phyloP scores from a whole-genome alignment of 2,113 vertebrate species.

The Heterotilapia buettikoferi region DNA sequence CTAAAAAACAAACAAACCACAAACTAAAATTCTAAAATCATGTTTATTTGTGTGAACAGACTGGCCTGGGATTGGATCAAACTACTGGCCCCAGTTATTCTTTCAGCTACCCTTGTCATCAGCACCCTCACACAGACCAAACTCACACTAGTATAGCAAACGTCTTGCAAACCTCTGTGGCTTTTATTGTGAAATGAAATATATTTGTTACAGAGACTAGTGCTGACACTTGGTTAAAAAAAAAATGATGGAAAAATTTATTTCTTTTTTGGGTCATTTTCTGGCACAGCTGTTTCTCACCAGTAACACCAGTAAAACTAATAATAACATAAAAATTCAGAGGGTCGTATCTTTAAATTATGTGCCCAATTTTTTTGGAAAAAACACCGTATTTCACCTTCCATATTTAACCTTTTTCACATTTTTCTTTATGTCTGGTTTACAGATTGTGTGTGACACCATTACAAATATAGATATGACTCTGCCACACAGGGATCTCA shows the following conservation, averaged over 20 bases:
- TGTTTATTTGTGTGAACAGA: not conserved
- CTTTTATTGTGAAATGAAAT: not conserved
- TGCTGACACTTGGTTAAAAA: not conserved
- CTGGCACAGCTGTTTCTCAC: not conserved
- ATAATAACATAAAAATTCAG: not conserved
- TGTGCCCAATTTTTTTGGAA: not conserved
- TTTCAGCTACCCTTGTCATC: not conserved
- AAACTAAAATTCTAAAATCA: not conserved
- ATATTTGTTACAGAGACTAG: not conserved
- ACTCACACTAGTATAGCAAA: accelerated
- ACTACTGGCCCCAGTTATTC: not conserved
- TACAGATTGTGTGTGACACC: not conserved
- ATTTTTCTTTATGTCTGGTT: not conserved
- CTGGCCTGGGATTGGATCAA: not conserved
- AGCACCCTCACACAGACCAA: not conserved
- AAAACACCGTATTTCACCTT: not conserved
- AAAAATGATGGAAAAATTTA: accelerated
- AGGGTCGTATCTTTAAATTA: not conserved
- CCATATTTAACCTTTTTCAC: not conserved
- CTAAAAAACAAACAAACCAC: not conserved
- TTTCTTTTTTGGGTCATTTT: not conserved
- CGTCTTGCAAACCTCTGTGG: accelerated
- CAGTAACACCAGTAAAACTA: not conserved
- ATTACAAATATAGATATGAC: not conserved
- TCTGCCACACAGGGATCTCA: not conserved